Evolutionary conservation across 2,888 invertebrate species (phyloP).

Genomic region (Nezara viridula): DNA sequence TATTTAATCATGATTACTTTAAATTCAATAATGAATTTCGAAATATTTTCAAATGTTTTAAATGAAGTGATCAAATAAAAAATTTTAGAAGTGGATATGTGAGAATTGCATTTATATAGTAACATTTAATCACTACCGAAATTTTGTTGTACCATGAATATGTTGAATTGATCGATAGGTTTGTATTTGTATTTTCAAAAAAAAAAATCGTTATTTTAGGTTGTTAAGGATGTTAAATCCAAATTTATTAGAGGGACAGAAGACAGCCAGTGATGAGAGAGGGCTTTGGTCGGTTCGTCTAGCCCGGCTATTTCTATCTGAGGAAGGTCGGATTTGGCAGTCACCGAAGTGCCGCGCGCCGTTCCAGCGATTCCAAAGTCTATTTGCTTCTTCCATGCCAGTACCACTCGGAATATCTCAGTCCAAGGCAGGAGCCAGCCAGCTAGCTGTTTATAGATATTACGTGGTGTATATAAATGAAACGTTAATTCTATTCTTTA

Average conservation of each 20-base stretch:
- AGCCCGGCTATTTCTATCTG: neutral
- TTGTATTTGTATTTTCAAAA: too few species aligned
- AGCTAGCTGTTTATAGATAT: neutral
- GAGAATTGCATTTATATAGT: too few species aligned
- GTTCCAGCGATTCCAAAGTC: slow-evolving; percentile 26
- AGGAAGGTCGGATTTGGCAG: slow-evolving; percentile 32
- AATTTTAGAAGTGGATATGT: too few species aligned
- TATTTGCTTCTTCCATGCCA: slow-evolving; percentile 24
- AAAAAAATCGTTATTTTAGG: too few species aligned
- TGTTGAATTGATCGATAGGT: too few species aligned
- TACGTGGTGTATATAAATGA: neutral
- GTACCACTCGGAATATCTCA: neutral
- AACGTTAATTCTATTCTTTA: neutral
- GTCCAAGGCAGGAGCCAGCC: neutral
- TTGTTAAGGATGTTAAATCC: too few species aligned
- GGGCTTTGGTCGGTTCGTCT: neutral
- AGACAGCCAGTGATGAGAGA: neutral
- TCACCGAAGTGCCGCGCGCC: neutral
- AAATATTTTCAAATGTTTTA: too few species aligned
- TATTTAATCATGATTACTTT: too few species aligned
- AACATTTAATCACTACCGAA: too few species aligned
- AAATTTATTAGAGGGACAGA: neutral
- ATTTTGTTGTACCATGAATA: too few species aligned
- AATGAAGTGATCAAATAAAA: too few species aligned
- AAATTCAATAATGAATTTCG: too few species aligned